These are phyloP conservation scores for Drosophila greeni DNA, from an alignment of 2,888 invertebrate species.

Conservation along the genomic window DNA sequence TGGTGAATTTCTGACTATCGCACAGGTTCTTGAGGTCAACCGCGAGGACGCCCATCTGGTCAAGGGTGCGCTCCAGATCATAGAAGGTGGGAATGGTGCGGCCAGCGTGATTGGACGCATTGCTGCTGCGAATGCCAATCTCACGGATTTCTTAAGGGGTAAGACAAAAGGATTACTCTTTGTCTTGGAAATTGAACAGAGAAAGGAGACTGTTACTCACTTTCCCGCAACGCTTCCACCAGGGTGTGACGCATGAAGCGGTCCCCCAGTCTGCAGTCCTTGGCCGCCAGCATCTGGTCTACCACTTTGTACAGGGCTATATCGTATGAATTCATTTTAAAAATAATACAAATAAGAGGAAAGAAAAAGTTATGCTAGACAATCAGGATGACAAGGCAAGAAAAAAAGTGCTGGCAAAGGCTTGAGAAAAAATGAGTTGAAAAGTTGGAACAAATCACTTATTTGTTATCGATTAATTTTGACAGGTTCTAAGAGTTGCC, in stretches of 20 bases:
- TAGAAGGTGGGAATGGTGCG: constrained; percentile 42
- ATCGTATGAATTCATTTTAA: constrained; percentile 26
- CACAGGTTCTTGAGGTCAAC: neutral
- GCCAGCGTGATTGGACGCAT: constrained; percentile 32
- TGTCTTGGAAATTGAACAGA: neutral
- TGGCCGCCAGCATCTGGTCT: constrained; percentile 17
- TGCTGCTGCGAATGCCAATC: constrained; percentile 22
- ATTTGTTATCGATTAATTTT: neutral
- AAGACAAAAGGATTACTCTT: neutral
- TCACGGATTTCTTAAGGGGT: constrained; percentile 27
- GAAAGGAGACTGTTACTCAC: constrained; percentile 31
- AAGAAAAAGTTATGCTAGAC: rapidly evolving
- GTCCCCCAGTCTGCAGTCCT: constrained; percentile 6
- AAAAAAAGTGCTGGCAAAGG: neutral
- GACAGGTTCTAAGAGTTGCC: neutral
- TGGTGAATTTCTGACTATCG: too few relatives aligned
- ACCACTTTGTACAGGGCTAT: constrained; percentile 12
- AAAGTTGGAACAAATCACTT: neutral
- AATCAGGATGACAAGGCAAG: neutral
- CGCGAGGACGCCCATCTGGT: constrained; percentile 14
- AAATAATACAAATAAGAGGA: neutral
- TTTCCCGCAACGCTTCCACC: constrained; percentile 6
- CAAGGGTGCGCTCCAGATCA: constrained; percentile 49
- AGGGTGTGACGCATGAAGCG: constrained; percentile 13
- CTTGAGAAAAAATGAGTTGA: neutral